Conservation (phyloP, 2,888 invertebrate species). For the Timema cristinae region DNA sequence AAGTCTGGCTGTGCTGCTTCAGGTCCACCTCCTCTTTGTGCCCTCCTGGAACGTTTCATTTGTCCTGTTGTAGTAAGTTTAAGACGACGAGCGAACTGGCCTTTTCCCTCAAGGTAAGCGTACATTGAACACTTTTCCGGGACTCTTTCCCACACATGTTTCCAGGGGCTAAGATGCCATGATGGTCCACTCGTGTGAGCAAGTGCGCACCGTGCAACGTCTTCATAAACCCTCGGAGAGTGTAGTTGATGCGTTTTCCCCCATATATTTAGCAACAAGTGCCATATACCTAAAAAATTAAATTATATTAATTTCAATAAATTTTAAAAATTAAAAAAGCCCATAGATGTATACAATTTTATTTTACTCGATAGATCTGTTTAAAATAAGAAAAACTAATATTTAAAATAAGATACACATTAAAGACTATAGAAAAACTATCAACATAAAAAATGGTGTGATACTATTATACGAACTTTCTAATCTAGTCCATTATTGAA, state of each 20-base stretch:
- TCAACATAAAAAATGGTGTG: not conserved
- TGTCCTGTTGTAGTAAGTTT: not conserved
- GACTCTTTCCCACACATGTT: not conserved
- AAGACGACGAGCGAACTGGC: not conserved
- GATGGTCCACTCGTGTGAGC: not conserved
- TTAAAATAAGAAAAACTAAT: not conserved
- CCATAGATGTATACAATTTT: too few relatives aligned
- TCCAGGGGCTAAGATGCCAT: slow-evolving; percentile 8
- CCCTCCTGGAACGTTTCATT: not conserved
- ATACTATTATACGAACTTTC: too few relatives aligned
- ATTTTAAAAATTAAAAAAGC: too few relatives aligned
- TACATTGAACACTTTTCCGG: slow-evolving; percentile 8
- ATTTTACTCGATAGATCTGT: too few relatives aligned
- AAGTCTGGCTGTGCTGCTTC: slow-evolving; percentile 22
- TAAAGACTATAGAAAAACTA: not conserved
- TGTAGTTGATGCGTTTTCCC: not conserved
- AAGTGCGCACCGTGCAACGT: not conserved
- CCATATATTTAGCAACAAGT: not conserved
- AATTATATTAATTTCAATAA: not conserved
- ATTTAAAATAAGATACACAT: not conserved
- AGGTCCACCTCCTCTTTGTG: not conserved
- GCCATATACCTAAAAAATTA: slow-evolving; percentile 4
- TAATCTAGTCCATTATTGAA: too few relatives aligned
- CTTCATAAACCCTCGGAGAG: not conserved
- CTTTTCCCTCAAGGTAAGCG: not conserved